Conservation (phyloP, 1,140 invertebrate genomes). For the Asobara japonica region DNA sequence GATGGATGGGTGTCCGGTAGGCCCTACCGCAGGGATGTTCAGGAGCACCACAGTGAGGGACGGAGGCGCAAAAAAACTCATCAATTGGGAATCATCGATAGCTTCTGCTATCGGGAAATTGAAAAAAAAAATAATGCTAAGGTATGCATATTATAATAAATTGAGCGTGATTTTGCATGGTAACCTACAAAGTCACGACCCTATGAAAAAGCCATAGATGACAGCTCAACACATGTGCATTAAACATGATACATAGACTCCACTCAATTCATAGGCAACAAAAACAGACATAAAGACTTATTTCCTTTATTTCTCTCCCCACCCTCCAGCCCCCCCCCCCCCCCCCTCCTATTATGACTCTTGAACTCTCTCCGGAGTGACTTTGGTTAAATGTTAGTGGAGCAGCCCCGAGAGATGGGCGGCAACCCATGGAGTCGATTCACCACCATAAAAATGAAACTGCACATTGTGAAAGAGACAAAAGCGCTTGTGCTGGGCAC, state of each 20-base stretch:
- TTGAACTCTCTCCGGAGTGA: conserved; percentile 15
- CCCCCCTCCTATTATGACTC: neutral
- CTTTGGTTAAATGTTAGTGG: conserved; percentile 38
- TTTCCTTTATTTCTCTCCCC: neutral
- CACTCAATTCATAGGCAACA: neutral
- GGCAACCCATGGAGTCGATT: conserved; percentile 39
- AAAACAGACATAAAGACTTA: neutral
- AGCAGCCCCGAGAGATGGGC: conserved; percentile 45
- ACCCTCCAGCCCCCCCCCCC: too few relatives aligned
- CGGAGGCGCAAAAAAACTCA: too few relatives aligned
- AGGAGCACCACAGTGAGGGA: too few relatives aligned
- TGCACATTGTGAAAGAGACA: conserved; percentile 44
- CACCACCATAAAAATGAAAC: conserved; percentile 45
- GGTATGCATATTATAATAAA: too few relatives aligned
- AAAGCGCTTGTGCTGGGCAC: neutral
- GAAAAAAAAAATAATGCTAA: too few relatives aligned
- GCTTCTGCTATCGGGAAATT: too few relatives aligned
- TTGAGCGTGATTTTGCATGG: neutral
- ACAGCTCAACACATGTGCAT: neutral
- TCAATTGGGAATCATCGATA: too few relatives aligned
- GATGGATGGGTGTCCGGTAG: too few relatives aligned
- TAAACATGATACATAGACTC: neutral
- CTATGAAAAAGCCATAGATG: neutral
- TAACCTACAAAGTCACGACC: conserved; percentile 3
- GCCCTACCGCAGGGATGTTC: too few relatives aligned